Conservation (phyloP, 2,113 vertebrate species). For the Polyodon spathula region DNA sequence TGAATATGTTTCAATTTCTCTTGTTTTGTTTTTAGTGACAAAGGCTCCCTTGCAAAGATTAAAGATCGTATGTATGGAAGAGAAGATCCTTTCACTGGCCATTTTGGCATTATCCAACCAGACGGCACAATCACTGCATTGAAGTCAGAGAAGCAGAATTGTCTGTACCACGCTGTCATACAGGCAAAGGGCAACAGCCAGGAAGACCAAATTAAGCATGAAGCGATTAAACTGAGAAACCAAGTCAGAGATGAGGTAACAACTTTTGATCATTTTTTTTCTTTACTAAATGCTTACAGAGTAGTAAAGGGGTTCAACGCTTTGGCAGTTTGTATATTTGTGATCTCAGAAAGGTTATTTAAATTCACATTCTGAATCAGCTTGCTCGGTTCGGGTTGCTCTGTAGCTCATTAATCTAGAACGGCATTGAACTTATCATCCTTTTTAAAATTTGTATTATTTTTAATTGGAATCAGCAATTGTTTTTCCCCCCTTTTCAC, state of each 20-base stretch:
- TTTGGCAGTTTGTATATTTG: no score
- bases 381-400: no score
- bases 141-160: slow-evolving; percentile 2
- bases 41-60: neutral
- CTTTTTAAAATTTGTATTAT: no score
- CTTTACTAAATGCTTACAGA: no score
- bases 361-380: no score
- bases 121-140: slow-evolving; percentile 10
- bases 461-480: no score
- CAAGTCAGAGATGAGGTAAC: slow-evolving; percentile 17
- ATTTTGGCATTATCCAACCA: slow-evolving; percentile 14
- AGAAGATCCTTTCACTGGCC: slow-evolving; percentile 10
- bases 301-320: no score
- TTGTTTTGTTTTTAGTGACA: slow-evolving; percentile 6
- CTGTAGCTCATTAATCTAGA: no score
- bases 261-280: no score
- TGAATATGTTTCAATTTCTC: neutral
- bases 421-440: no score
- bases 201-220: neutral
- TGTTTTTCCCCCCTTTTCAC: no score
- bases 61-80: neutral
- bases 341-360: no score
- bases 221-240: slow-evolving; percentile 1
- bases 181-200: slow-evolving; percentile 10
- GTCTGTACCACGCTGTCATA: slow-evolving; percentile 16